phyloP scores from a whole-genome alignment of 1,140 invertebrate genomes.

The Papilio aristodemus region DNA sequence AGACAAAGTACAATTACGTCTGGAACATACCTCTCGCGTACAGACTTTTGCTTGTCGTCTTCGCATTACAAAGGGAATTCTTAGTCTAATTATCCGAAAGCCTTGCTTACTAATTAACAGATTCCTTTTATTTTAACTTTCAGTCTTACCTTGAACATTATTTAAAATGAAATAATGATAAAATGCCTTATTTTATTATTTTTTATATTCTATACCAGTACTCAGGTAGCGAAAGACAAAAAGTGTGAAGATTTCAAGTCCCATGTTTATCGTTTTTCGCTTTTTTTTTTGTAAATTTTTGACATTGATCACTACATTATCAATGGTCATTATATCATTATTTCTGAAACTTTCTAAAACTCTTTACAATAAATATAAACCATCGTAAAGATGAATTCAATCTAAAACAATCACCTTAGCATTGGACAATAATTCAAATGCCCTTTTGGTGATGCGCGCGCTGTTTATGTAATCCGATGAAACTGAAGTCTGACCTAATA shows the following conservation, averaged over 20 bases:
- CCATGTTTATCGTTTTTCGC: too few relatives aligned
- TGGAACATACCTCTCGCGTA: not conserved
- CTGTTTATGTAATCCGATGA: conserved; percentile 2
- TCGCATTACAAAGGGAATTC: conserved; percentile 14
- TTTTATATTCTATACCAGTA: too few relatives aligned
- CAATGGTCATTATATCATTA: too few relatives aligned
- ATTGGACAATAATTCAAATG: not conserved
- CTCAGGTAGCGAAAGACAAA: too few relatives aligned
- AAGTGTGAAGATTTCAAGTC: too few relatives aligned
- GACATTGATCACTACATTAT: too few relatives aligned
- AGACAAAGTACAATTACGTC: not conserved
- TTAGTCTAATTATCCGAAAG: not conserved
- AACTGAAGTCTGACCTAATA: conserved; percentile 3
- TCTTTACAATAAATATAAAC: not conserved
- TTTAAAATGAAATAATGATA: too few relatives aligned
- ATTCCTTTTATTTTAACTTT: not conserved
- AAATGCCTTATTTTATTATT: too few relatives aligned
- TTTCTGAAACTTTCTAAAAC: not conserved
- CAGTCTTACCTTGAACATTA: not conserved
- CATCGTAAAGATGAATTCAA: not conserved
- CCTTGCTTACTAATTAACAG: not conserved
- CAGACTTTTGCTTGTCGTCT: not conserved
- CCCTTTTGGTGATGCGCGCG: not conserved
- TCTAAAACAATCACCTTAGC: not conserved
- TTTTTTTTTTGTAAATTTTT: too few relatives aligned